Base-by-base conservation (phyloP, 2,888 invertebrate species). In the Lasioglossum leucozonium region DNA sequence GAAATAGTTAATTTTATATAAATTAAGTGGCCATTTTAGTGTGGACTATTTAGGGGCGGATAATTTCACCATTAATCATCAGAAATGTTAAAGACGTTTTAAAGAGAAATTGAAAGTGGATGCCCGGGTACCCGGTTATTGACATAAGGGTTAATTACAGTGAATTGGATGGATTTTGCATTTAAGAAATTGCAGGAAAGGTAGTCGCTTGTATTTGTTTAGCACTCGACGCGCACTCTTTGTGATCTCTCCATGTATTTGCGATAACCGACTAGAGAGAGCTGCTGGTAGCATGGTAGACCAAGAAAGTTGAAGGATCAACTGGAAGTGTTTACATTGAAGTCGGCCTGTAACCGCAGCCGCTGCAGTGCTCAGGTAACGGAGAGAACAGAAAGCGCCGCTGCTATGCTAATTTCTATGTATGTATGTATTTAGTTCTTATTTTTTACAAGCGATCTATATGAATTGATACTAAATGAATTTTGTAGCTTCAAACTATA, bases 141-240 rank as follows among this genome's bases (percentile, higher is more conserved):
- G n/a, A n/a, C n/a, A n/a, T n/a, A n/a, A n/a, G n/a, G n/a, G n/a
- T n/a, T n/a, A n/a, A n/a, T n/a, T n/a, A n/a, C n/a, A n/a, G n/a
- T n/a, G n/a, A n/a, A n/a, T n/a, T n/a, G n/a, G n/a, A n/a, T n/a
- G n/a, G n/a, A n/a, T 11, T 55, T n/a, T n/a, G 55, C 55, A n/a
- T 55, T 55, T n/a, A n/a, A 55, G n/a, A 55, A n/a, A 55, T 55
- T 55, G n/a, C 55, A 3, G 55, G 55, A 10, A 51, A 55, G n/a
- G 55, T n/a, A 55, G 55, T n/a, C 55, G n/a, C 11, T n/a, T n/a
- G 55, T 55, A 55, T 55, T 55, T 55, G n/a, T 55, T 55, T 55
- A 22, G 4, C n/a, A 11, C 55, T 55, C 55, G 55, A 11, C 55
- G 55, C 1, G 55, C 55, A n/a, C n/a, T 55, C n/a, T n/a, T 55